Evolutionary conservation across 2,888 invertebrate genomes (phyloP).

Genomic region (Gonocerus acuteangulatus): DNA sequence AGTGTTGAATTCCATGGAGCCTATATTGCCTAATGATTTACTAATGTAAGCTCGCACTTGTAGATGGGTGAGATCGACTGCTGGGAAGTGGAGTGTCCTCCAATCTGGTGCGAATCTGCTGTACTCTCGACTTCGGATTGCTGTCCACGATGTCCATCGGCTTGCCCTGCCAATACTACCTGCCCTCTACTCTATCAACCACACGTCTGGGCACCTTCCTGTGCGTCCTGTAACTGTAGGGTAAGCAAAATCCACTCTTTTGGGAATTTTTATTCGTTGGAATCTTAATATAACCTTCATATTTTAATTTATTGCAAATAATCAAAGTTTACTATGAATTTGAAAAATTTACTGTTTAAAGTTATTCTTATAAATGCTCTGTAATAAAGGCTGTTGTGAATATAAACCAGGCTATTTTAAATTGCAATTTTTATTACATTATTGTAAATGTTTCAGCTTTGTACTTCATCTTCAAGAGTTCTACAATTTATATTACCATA

Average conservation of each 20-base stretch:
- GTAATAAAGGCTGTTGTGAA: no score
- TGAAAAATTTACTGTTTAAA: background rate
- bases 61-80: constrained; percentile 82
- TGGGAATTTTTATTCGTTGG: background rate
- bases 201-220: constrained; percentile 54
- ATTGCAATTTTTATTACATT: no score
- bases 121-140: constrained; percentile 60
- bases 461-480: no score
- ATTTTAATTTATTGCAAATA: no score
- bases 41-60: no score
- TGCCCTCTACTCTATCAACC: constrained; percentile 44
- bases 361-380: background rate
- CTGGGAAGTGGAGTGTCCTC: constrained; percentile 78
- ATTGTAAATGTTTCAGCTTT: no score
- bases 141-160: constrained; percentile 58
- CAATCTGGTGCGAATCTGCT: constrained; percentile 56
- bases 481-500: no score
- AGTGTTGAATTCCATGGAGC: no score
- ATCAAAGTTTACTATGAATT: background rate
- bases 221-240: constrained; percentile 67
- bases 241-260: no score
- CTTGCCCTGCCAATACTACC: constrained; percentile 48
- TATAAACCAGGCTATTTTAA: no score
- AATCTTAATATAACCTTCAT: background rate
- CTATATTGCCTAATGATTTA: no score